phyloP scores from a whole-genome alignment of 35 echinoderm and acorn worm species.

The Hemicentrotus pulcherrimus region DNA sequence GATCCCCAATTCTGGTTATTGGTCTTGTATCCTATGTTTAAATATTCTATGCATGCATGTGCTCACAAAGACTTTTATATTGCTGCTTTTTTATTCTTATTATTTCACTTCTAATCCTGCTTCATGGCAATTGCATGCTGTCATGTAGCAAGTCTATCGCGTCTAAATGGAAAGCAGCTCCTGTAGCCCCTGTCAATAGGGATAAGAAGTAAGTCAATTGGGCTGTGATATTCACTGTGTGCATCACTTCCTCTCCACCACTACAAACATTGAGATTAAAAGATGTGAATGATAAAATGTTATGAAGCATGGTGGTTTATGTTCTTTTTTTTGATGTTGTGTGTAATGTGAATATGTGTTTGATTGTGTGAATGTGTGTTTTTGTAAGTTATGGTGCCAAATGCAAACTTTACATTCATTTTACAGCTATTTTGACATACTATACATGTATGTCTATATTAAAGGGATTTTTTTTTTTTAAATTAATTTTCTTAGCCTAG shows the following conservation, averaged over 20 bases:
- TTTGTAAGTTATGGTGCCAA: not conserved
- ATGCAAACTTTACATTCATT: not conserved
- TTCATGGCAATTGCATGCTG: conserved; percentile 60
- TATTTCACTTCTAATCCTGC: conserved; percentile 50
- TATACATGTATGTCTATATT: too few species aligned
- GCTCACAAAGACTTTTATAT: not conserved
- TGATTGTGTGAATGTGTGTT: not conserved
- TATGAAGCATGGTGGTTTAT: too few species aligned
- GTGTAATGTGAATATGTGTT: not conserved
- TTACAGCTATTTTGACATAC: not conserved
- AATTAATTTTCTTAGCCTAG: not conserved
- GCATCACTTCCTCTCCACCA: too few species aligned
- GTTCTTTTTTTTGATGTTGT: too few species aligned
- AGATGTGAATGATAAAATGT: too few species aligned
- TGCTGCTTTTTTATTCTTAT: not conserved
- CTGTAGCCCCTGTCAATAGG: conserved; percentile 62
- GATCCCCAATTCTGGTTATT: too few species aligned
- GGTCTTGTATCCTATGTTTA: not conserved
- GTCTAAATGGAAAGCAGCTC: conserved; percentile 76
- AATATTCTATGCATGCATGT: not conserved
- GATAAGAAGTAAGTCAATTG: conserved; percentile 82
- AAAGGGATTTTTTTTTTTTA: too few species aligned
- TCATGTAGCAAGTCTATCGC: conserved; percentile 84
- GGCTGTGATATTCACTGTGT: not conserved
- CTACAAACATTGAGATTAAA: too few species aligned